These are phyloP conservation scores for Drosophila lacicola DNA, from an alignment of 2,888 invertebrate species.

Conservation along the genomic window DNA sequence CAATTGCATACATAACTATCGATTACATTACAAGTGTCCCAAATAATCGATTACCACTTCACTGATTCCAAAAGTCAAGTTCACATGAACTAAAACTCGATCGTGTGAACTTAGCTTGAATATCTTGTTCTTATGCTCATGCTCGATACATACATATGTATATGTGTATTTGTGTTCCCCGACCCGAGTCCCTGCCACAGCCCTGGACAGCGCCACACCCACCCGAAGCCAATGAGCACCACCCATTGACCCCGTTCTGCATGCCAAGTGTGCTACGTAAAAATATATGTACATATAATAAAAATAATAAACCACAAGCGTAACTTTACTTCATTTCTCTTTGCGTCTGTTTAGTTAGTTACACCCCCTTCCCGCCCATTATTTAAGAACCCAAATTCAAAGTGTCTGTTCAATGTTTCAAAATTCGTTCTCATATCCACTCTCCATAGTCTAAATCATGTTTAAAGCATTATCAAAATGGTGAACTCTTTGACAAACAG, in stretches of 20 bases:
- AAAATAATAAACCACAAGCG: neutral
- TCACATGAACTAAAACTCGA: slow-evolving; percentile 11
- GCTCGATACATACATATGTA: slow-evolving; percentile 4
- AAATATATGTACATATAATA: neutral
- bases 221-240: slow-evolving; percentile 11
- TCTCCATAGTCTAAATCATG: no score
- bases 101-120: slow-evolving; percentile 20
- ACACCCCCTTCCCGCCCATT: slow-evolving; percentile 2
- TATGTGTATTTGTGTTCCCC: slow-evolving; percentile 1
- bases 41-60: neutral
- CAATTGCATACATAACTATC: slow-evolving; percentile 5
- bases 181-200: neutral
- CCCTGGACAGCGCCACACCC: no score
- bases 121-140: slow-evolving; percentile 5
- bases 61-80: neutral
- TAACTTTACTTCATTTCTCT: slow-evolving; percentile 26
- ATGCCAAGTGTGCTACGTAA: slow-evolving; percentile 15
- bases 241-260: slow-evolving; percentile 11
- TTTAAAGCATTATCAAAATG: no score
- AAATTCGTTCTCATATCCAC: no score
- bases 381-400: slow-evolving; percentile 8
- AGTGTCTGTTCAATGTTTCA: neutral
- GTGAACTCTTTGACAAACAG: no score
- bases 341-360: slow-evolving; percentile 28
- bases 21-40: neutral